Percentiles rank a stretch among this genome's conserved stretches.
These are phyloP conservation scores for Enteromius fasciolatus DNA, from an alignment of 2,797 vertebrate genomes.

Conservation along the genomic window DNA sequence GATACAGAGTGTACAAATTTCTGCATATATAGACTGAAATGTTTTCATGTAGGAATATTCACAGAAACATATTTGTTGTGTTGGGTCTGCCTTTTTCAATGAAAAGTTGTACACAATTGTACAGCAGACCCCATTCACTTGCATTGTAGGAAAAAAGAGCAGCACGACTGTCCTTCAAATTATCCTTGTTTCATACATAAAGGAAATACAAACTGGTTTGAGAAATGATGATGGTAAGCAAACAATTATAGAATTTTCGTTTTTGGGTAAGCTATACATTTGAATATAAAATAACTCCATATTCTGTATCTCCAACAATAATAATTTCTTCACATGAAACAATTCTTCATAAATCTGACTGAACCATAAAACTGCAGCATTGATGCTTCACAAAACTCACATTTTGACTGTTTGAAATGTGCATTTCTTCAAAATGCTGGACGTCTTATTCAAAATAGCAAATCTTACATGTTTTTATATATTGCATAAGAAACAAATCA, in stretches of 20 bases:
- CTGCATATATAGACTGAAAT: not conserved
- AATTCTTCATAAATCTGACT: not conserved
- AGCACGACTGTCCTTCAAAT: not conserved
- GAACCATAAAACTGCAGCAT: not conserved
- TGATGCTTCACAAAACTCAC: not conserved
- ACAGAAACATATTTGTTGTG: not conserved
- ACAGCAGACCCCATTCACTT: no score
- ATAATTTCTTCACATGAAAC: not conserved
- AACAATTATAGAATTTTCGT: not conserved
- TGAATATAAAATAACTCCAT: not conserved
- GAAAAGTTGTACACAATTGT: not conserved
- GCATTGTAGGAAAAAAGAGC: not conserved
- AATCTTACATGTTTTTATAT: not conserved
- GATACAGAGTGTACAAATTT: not conserved
- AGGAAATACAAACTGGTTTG: not conserved
- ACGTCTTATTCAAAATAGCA: not conserved
- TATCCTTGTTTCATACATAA: not conserved
- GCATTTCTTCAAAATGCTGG: conserved; percentile 23
- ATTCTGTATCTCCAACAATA: not conserved
- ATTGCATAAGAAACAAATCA: not conserved
- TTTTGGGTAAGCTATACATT: not conserved
- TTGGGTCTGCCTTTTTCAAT: not conserved
- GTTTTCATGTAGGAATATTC: not conserved
- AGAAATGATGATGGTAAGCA: not conserved
- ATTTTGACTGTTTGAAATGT: conserved; percentile 26